phyloP scores from a whole-genome alignment of 1,140 invertebrate species.

The Trichonephila inaurata region DNA sequence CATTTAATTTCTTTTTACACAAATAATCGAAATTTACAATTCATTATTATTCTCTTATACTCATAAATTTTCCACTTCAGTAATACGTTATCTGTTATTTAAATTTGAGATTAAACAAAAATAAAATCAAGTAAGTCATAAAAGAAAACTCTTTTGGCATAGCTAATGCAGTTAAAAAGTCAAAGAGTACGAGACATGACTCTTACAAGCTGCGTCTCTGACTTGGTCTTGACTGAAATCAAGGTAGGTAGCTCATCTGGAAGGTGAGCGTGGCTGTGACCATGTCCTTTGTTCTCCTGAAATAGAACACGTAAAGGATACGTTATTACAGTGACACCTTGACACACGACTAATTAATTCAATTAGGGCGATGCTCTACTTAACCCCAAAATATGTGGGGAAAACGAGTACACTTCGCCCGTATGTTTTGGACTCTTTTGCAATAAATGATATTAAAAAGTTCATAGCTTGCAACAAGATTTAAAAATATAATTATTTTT shows the following conservation, averaged over 20 bases:
- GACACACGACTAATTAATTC: not conserved
- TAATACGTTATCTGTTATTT: no score
- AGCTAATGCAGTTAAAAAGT: no score
- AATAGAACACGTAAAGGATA: not conserved
- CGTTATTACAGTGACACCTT: slow-evolving; percentile 29
- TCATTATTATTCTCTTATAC: no score
- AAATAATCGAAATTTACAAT: no score
- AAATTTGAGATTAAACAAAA: no score
- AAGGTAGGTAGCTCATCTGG: slow-evolving; percentile 71
- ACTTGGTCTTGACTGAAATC: slow-evolving; percentile 73
- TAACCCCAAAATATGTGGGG: not conserved
- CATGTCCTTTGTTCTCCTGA: slow-evolving; percentile 69
- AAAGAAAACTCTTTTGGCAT: no score
- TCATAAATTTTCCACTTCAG: no score
- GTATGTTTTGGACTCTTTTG: not conserved
- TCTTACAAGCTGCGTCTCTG: slow-evolving; percentile 73
- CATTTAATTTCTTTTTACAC: no score
- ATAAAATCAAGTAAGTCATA: no score
- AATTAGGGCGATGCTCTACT: not conserved
- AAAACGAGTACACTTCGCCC: not conserved
- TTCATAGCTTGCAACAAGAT: no score
- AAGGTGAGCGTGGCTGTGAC: slow-evolving; percentile 77
- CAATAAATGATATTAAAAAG: no score
- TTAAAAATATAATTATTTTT: no score
- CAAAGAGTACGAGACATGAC: not conserved